Percentiles rank a stretch among this genome's conserved stretches.
These are phyloP conservation scores for Neotoma lepida DNA, from an alignment of 2,113 vertebrate genomes.

Conservation along the genomic window DNA sequence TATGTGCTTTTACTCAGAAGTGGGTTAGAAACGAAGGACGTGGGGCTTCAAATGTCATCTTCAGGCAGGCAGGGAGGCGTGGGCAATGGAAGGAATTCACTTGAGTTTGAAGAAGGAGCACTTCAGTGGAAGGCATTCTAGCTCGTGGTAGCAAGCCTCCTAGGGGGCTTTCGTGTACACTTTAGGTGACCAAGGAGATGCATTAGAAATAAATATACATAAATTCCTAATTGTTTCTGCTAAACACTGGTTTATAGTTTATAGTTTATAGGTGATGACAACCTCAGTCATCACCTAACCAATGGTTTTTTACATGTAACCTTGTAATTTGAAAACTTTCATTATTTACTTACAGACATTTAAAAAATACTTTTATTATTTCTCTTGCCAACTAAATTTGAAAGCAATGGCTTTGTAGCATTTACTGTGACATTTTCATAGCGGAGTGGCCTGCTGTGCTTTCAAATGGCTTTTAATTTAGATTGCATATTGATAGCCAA, in stretches of 20 bases:
- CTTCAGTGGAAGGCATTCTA: not conserved
- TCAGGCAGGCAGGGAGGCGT: constrained; percentile 22
- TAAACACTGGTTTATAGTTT: not conserved
- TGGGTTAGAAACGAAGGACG: constrained; percentile 21
- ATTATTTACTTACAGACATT: constrained; percentile 45
- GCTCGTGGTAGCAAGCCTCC: not conserved
- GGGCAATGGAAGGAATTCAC: not conserved
- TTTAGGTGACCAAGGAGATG: not conserved
- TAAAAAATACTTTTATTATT: constrained; percentile 12
- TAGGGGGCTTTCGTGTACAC: not conserved
- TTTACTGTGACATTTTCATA: constrained; percentile 7
- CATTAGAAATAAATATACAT: not conserved
- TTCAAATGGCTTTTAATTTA: constrained; percentile 29
- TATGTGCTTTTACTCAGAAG: constrained; percentile 50
- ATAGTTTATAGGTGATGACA: no score
- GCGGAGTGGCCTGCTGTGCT: not conserved
- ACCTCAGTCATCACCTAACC: not conserved
- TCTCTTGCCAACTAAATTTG: constrained; percentile 33
- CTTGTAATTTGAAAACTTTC: constrained; percentile 43
- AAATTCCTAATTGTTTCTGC: not conserved
- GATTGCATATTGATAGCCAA: constrained; percentile 3
- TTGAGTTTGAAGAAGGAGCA: not conserved
- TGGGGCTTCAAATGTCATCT: not conserved
- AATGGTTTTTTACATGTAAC: constrained; percentile 9
- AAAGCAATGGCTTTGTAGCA: constrained; percentile 47